Conservation (phyloP, 2,797 vertebrate genomes). For the Lepidocolaptes lacrymiger region DNA sequence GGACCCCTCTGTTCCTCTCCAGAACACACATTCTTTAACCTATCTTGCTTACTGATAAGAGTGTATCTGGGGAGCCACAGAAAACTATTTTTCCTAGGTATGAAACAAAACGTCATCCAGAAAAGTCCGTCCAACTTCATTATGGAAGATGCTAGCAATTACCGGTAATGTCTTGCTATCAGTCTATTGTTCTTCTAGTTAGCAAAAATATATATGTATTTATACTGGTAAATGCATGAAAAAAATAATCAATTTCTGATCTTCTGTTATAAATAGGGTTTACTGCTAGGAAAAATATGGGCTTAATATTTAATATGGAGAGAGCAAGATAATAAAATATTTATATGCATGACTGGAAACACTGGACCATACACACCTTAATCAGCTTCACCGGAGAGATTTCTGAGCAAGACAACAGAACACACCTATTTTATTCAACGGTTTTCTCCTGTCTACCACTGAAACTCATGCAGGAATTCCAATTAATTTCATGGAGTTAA, state of each 20-base stretch:
- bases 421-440: background rate
- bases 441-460: background rate
- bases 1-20: too few relatives aligned
- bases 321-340: background rate
- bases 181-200: background rate
- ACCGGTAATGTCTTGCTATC: background rate
- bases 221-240: background rate
- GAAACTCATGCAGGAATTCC: background rate
- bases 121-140: background rate
- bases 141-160: background rate
- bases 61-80: background rate
- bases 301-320: background rate
- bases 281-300: background rate
- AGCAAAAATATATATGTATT: background rate
- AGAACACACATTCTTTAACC: background rate
- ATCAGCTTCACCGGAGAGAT: background rate
- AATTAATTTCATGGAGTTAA: conserved; percentile 11
- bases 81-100: background rate
- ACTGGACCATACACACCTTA: background rate
- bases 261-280: background rate
- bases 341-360: background rate
- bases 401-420: background rate
- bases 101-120: background rate
- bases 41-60: background rate
- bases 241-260: background rate